These are phyloP conservation scores for Sebastes kiyomatsui DNA, from an alignment of 2,797 vertebrate genomes.

Conservation along the genomic window DNA sequence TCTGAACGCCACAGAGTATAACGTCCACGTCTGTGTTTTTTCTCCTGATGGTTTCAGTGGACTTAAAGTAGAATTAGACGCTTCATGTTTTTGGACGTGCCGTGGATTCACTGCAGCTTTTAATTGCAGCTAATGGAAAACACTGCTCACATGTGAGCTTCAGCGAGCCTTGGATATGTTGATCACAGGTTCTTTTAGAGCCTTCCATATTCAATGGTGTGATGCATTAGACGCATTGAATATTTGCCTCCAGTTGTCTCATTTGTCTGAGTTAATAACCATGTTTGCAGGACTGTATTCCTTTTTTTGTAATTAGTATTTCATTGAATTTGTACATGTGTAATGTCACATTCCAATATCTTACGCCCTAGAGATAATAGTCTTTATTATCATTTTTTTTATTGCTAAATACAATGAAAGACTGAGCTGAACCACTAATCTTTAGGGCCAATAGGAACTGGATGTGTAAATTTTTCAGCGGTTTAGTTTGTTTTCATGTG, in stretches of 20 bases:
- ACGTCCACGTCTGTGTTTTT: not conserved
- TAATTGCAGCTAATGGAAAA: not conserved
- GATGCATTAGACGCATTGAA: not conserved
- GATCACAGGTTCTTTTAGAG: not conserved
- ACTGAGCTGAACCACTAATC: not conserved
- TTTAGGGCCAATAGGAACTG: not conserved
- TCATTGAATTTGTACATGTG: no score
- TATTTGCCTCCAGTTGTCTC: not conserved
- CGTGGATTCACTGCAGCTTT: not conserved
- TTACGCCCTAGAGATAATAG: not conserved
- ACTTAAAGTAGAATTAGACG: not conserved
- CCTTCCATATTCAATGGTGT: not conserved
- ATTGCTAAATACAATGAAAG: not conserved
- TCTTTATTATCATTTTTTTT: not conserved
- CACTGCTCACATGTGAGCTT: not conserved
- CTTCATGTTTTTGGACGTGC: not conserved
- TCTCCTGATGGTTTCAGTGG: not conserved
- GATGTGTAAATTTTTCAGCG: not conserved
- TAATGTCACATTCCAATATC: no score
- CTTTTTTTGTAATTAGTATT: no score
- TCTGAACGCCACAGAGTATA: not conserved
- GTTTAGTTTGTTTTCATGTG: not conserved
- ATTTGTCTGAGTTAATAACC: not conserved
- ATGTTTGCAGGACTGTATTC: not conserved
- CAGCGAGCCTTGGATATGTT: not conserved